Conservation (phyloP, 2,797 vertebrate species). For the Crocidura indochinensis region DNA sequence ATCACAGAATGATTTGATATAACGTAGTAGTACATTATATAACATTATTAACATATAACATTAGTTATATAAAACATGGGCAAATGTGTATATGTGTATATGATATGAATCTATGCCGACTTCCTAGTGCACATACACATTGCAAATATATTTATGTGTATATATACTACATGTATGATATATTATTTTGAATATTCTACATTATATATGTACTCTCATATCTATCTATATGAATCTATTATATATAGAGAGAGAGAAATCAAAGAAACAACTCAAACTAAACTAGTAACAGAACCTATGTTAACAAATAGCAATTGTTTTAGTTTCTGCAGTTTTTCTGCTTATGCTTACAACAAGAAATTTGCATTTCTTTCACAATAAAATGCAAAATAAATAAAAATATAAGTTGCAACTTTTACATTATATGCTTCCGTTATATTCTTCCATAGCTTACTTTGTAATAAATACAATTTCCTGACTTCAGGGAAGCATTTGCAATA, state of each 20-base stretch:
- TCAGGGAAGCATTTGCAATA: conserved; percentile 41
- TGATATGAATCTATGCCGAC: too few relatives aligned
- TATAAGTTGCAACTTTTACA: conserved; percentile 20
- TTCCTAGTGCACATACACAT: too few relatives aligned
- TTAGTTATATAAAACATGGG: neutral
- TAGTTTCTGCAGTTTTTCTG: conserved; percentile 1
- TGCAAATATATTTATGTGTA: conserved; percentile 13
- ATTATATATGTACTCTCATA: too few relatives aligned
- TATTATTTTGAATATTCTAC: too few relatives aligned
- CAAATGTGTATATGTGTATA: neutral
- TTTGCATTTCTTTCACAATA: neutral
- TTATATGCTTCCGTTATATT: conserved; percentile 46
- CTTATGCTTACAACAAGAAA: conserved; percentile 7
- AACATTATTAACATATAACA: conserved; percentile 43
- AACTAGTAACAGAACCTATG: neutral
- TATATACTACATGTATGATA: neutral
- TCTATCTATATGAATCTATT: too few relatives aligned
- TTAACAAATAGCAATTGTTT: neutral
- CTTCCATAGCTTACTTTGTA: conserved; percentile 7
- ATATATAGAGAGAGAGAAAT: neutral
- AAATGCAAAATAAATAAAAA: conserved; percentile 19
- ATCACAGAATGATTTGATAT: conserved; percentile 38
- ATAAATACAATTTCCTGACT: neutral
- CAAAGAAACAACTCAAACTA: neutral
- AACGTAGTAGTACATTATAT: neutral